Conservation (phyloP, 2,888 invertebrate genomes). For the Neoitamus cyanurus region DNA sequence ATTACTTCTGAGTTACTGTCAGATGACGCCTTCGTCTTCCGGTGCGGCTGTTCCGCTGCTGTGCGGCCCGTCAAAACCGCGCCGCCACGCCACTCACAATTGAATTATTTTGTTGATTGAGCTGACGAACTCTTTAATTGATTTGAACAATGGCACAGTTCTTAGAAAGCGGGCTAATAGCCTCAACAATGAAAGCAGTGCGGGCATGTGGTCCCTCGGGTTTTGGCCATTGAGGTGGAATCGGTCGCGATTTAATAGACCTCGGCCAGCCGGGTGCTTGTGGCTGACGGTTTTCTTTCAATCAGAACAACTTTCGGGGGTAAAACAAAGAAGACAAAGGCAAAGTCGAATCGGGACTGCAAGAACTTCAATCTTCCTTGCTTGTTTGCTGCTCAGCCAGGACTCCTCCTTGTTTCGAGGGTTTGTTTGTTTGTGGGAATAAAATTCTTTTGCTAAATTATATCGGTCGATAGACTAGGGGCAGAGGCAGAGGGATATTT, state of each 20-base stretch:
- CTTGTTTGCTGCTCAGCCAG: neutral
- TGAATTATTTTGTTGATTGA: slow-evolving; percentile 25
- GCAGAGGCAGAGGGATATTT: neutral
- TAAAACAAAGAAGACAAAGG: neutral
- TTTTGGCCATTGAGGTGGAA: neutral
- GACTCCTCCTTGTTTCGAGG: neutral
- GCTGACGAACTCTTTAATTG: slow-evolving; percentile 1
- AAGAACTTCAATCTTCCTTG: neutral
- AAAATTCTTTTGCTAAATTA: neutral
- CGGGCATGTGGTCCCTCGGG: neutral
- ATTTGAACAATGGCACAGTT: neutral
- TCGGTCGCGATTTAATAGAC: neutral
- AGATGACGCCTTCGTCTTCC: slow-evolving; percentile 42
- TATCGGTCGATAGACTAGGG: too few relatives aligned
- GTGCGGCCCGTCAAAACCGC: neutral
- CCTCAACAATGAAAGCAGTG: neutral
- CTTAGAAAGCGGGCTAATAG: slow-evolving; percentile 39
- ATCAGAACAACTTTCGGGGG: neutral
- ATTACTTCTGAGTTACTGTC: slow-evolving; percentile 26
- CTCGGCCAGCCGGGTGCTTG: neutral
- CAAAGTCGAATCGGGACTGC: neutral
- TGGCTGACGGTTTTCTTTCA: slow-evolving; percentile 30
- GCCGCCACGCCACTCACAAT: neutral
- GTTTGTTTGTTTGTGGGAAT: neutral
- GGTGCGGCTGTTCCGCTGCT: slow-evolving; percentile 8